Evolutionary conservation across 1,140 invertebrate species (phyloP).

Genomic region (Zelostemma sp.): DNA sequence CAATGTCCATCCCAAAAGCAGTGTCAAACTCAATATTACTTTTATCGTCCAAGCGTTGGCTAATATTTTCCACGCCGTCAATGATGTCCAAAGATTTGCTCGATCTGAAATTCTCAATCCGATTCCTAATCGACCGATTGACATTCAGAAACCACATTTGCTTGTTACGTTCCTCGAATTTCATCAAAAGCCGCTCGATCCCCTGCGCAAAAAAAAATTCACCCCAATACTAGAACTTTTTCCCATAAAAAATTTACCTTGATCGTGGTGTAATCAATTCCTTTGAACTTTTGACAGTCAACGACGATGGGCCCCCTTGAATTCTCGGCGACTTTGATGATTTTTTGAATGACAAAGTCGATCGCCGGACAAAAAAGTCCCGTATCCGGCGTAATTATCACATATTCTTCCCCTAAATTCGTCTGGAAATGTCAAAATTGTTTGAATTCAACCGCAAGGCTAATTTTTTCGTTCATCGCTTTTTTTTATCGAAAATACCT

Average conservation of each 20-base stretch:
- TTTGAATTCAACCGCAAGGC: too few relatives aligned
- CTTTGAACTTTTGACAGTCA: conserved; percentile 73
- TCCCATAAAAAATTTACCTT: conserved; percentile 65
- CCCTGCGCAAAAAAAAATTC: conserved; percentile 52
- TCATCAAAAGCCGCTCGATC: conserved; percentile 57
- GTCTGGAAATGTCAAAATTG: conserved; percentile 45
- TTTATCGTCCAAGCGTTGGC: conserved; percentile 29
- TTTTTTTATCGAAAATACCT: conserved; percentile 57
- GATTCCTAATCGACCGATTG: conserved; percentile 37
- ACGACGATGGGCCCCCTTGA: conserved; percentile 72
- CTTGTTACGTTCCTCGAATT: conserved; percentile 57
- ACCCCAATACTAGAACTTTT: conserved; percentile 40
- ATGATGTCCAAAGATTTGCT: conserved; percentile 50
- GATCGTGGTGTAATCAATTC: conserved; percentile 76
- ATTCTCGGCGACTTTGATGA: conserved; percentile 65
- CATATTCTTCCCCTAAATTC: conserved; percentile 63
- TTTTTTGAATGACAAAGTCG: conserved; percentile 71
- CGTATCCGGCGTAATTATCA: conserved; percentile 73
- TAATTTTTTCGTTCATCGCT: too few relatives aligned
- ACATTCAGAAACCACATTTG: conserved; percentile 61
- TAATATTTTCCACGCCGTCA: conserved; percentile 48
- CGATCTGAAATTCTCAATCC: conserved; percentile 44
- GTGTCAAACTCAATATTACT: conserved; percentile 15
- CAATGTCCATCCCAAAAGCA: conserved; percentile 9
- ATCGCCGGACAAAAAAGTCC: conserved; percentile 77